Evolutionary conservation across 2,888 invertebrate species (phyloP).

Genomic region (Dusona sp.): DNA sequence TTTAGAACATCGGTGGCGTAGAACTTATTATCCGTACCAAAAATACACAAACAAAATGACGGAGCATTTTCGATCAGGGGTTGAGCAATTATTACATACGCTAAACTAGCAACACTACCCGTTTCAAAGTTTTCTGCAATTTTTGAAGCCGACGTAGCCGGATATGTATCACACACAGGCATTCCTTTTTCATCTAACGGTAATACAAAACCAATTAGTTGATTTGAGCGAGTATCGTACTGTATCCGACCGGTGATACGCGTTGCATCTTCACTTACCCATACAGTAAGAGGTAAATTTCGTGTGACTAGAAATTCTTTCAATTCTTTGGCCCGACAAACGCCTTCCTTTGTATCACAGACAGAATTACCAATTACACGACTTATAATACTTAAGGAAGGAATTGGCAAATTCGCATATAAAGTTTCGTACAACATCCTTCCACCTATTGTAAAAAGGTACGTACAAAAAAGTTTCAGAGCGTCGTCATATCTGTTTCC

Average conservation of each 20-base stretch:
- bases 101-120: slow-evolving; percentile 59
- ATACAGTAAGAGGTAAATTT: slow-evolving; percentile 66
- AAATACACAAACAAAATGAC: slow-evolving; percentile 71
- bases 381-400: slow-evolving; percentile 64
- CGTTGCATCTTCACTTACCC: slow-evolving; percentile 73
- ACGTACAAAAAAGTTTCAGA: slow-evolving; percentile 58
- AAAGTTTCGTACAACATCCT: slow-evolving; percentile 44
- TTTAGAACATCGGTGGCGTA: no score
- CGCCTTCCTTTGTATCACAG: slow-evolving; percentile 66
- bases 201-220: slow-evolving; percentile 72
- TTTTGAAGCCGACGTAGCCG: slow-evolving; percentile 65
- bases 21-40: no score
- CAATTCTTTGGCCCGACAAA: slow-evolving; percentile 66
- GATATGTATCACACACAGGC: slow-evolving; percentile 64
- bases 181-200: slow-evolving; percentile 69
- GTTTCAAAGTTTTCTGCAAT: slow-evolving; percentile 66
- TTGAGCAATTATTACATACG: slow-evolving; percentile 72
- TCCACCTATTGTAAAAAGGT: slow-evolving; percentile 66
- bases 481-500: slow-evolving; percentile 52
- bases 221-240: slow-evolving; percentile 70
- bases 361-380: slow-evolving; percentile 44
- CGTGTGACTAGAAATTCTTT: slow-evolving; percentile 63
- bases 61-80: slow-evolving; percentile 65
- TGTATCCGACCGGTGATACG: slow-evolving; percentile 67
- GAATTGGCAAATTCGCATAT: slow-evolving; percentile 31